phyloP scores from a whole-genome alignment of 2,888 invertebrate species.

The Eupeodes latifasciatus region DNA sequence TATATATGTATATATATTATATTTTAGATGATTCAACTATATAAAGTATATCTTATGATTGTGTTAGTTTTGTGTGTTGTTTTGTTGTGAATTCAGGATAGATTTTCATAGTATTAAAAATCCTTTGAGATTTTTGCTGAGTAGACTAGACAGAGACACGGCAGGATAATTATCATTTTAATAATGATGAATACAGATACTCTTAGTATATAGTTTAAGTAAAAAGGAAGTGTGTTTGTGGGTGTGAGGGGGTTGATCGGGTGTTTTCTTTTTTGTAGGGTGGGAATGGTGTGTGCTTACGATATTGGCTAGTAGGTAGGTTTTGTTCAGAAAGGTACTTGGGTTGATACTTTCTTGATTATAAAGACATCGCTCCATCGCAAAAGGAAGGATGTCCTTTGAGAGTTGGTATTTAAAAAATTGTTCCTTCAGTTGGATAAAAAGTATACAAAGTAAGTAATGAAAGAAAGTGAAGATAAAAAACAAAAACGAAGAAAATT shows the following conservation, averaged over 20 bases:
- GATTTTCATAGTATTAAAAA: background rate
- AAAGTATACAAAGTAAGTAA: background rate
- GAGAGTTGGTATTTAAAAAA: conserved; percentile 28
- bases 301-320: conserved; percentile 72
- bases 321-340: conserved; percentile 58
- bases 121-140: conserved; percentile 20
- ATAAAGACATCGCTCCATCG: conserved; percentile 24
- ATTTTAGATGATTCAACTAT: conserved; percentile 43
- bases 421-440: conserved; percentile 37
- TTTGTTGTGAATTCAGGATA: background rate
- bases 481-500: conserved; percentile 1
- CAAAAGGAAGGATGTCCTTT: conserved; percentile 31
- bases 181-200: background rate
- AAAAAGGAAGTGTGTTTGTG: conserved; percentile 28
- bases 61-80: conserved; percentile 30
- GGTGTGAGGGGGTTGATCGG: background rate
- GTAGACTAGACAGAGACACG: conserved; percentile 6
- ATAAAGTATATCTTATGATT: conserved; percentile 43
- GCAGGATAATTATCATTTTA: conserved; percentile 8
- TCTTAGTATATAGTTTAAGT: background rate
- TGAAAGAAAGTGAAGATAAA: background rate
- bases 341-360: conserved; percentile 57
- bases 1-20: conserved; percentile 44
- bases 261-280: background rate
- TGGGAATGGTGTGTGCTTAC: conserved; percentile 36